Conservation (phyloP, 2,888 invertebrate genomes). For the Zaprionus bogoriensis region DNA sequence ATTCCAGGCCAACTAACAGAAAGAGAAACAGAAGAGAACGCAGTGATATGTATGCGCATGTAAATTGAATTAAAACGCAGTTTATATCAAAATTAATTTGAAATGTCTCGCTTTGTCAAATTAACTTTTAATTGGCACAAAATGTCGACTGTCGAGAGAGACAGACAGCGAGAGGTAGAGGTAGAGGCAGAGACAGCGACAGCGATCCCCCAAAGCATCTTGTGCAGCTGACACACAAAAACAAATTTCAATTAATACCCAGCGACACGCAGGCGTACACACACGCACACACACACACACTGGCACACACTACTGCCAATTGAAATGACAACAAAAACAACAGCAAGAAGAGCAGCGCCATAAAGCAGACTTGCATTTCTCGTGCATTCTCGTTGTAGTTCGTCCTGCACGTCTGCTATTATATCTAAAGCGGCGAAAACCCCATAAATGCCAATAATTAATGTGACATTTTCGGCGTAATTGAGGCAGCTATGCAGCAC, state of each 20-base stretch:
- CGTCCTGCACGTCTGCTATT: slow-evolving; percentile 17
- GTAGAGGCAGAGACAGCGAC: background rate
- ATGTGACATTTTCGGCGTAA: slow-evolving; percentile 75
- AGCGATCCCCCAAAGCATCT: slow-evolving; percentile 19
- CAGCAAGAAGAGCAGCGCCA: slow-evolving; percentile 33
- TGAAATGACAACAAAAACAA: slow-evolving; percentile 34
- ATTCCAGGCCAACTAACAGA: background rate
- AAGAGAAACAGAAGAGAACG: background rate
- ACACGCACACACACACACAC: background rate
- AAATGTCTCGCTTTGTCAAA: slow-evolving; percentile 74
- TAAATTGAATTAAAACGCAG: slow-evolving; percentile 71
- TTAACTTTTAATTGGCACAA: slow-evolving; percentile 72
- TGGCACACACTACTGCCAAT: slow-evolving; percentile 32
- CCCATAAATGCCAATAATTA: slow-evolving; percentile 77
- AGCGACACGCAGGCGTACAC: slow-evolving; percentile 1
- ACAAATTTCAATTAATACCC: slow-evolving; percentile 72
- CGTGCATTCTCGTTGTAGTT: slow-evolving; percentile 47
- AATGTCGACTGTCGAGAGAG: slow-evolving; percentile 40
- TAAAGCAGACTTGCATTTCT: slow-evolving; percentile 59
- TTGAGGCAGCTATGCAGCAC: slow-evolving; percentile 64
- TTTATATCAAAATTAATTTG: slow-evolving; percentile 69
- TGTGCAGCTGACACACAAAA: slow-evolving; percentile 68
- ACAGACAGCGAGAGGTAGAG: too few relatives aligned
- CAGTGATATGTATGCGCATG: too few relatives aligned
- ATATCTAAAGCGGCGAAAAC: slow-evolving; percentile 63